Evolutionary conservation across 2,797 vertebrate species (phyloP), one percentile per base, ranked within the genome.

Genomic region (Coregonus ussuriensis): DNA sequence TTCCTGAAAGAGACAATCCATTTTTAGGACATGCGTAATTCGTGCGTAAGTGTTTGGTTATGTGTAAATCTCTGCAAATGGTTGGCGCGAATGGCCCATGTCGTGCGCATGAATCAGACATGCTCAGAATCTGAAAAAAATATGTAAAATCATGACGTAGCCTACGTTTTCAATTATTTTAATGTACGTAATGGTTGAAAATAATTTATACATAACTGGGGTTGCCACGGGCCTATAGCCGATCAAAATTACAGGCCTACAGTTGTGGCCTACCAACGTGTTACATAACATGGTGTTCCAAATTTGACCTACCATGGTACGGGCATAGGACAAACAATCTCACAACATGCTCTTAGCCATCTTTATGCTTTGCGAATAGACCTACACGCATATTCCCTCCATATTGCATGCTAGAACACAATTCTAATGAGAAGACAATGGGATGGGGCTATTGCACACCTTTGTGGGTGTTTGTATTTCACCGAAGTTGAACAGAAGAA

Each of bases 381-480:
- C 53, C 4, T 54, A 15, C 6, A 18, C n/a, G 18, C 21, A 11
- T 67, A 67, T 83, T 63, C 35, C 71, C 68, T 37, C 15, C 14
- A 59, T 72, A 69, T 6, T 29, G 21, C 67, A n/a, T 70, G 59
- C 66, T 52, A 65, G 35, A 37, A 37, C 35, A 72, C 63, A 54
- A 51, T 59, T 25, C 75, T 21, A 31, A 31, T 6, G 62, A 67
- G 72, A 69, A 66, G 72, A 81, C 73, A 68, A 29, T 35, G 76
- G 75, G 74, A 74, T 79, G 77, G 80, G 77, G 47, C 74, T 82
- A 74, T 79, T 78, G 82, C 54, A 63, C 76, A 74, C 71, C 3
- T 15, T 89, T 90, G 86, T 41, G 37, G 37, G 37, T 7, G 37
- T 41, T 41, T 41, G 37, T 6, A 41, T 89, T 90, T 91, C 85